Evolutionary conservation across 2,888 invertebrate genomes (phyloP), one percentile per base, ranked within the genome.

Genomic region (Pammene fasciana): DNA sequence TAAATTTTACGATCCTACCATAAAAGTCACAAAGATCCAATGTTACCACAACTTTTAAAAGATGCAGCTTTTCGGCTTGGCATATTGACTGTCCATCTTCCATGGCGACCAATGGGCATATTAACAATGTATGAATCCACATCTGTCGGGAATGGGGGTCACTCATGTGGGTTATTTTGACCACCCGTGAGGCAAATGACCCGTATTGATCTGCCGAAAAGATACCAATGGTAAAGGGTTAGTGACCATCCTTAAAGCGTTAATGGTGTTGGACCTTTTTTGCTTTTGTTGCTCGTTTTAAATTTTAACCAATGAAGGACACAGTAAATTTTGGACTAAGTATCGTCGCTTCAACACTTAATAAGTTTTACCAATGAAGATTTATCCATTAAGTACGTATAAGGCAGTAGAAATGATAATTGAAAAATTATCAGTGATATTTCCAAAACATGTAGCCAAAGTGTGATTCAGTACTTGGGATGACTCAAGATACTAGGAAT

Each of bases 121-220:
- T 57, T 62, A 55, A 16, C 48, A 61, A 50, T 52, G 52, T 62
- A 61, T 50, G 61, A 34, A 36, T 36, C 43, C 57, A 59, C 43
- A 11, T 38, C 48, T 50, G 45, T 52, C 36, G 7, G 38, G 41
- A 38, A 61, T 61, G 41, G 26, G 26, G 62, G 61, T 61, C 61
- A 61, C 18, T 10, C 41, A 18, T 62, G 62, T 62, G 50, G 62
- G 52, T 52, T 62, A 62, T 41, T 16, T 38, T 50, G 62, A 41
- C 62, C 62, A 62, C 62, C 62, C 50, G 18, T 41, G 50, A 62
- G 50, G 18, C 9, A 61, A 36, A 9, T 61, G 50, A 41, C 62
- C 41, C 62, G 41, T 48, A 62, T 62, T 41, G 26, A 59, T 59
- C 10, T 18, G 50, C n/a, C 10, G 18, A 41, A 10, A 16, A 5